phyloP scores from a whole-genome alignment of 1,140 invertebrate genomes.

The Diplogasteroides magnus region DNA sequence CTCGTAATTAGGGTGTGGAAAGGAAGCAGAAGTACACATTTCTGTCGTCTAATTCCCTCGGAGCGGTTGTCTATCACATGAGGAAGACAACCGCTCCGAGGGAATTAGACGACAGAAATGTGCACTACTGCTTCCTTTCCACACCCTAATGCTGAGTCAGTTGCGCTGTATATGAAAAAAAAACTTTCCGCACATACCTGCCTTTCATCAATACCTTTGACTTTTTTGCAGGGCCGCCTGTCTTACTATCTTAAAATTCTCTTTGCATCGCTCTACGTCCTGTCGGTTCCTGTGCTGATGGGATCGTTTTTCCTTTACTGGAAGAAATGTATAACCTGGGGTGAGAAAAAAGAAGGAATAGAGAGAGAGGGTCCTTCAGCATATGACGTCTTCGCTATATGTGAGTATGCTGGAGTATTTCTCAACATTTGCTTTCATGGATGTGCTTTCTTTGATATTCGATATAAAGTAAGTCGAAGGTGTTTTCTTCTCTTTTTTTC shows the following conservation, averaged over 20 bases:
- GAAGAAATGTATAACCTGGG: slow-evolving; percentile 40
- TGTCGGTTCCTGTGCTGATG: slow-evolving; percentile 30
- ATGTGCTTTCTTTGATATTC: slow-evolving; percentile 38
- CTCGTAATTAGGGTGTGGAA: no score
- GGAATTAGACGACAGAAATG: no score
- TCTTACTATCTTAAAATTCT: slow-evolving; percentile 31
- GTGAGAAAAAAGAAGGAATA: no score
- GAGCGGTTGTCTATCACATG: no score
- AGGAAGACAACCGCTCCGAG: no score
- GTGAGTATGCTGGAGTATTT: slow-evolving; percentile 36
- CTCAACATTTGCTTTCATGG: slow-evolving; percentile 37
- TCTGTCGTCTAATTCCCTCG: no score
- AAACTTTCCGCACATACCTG: not conserved
- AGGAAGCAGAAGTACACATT: no score
- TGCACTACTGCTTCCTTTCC: not conserved
- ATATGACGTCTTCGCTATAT: slow-evolving; percentile 35
- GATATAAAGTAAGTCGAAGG: slow-evolving; percentile 26
- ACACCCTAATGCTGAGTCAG: not conserved
- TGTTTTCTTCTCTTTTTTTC: not conserved
- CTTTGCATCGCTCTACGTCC: slow-evolving; percentile 27
- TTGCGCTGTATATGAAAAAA: not conserved
- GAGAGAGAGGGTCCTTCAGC: slow-evolving; percentile 20
- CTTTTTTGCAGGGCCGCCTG: slow-evolving; percentile 26
- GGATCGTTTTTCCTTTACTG: slow-evolving; percentile 33
- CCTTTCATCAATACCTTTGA: no score